Base-by-base conservation (phyloP, 2,797 vertebrate genomes). In the Anisognathus igniventris region DNA sequence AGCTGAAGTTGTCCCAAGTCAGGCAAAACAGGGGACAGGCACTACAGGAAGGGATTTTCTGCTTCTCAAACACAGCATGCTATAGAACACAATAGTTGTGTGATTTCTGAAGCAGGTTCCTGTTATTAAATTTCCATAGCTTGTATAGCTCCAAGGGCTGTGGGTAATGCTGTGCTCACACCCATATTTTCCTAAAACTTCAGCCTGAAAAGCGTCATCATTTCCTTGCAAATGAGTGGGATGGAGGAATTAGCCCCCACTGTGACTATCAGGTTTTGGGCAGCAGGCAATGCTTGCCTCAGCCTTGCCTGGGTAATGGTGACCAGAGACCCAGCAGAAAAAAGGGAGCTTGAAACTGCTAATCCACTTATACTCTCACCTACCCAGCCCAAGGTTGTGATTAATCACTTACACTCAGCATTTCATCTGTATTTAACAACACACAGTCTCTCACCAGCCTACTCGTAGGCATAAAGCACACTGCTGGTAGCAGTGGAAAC, bases 251-350 rank as follows among this genome's bases (percentile, higher is more conserved):
- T 37, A 73, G 64, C 66, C 85, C 79, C 88, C 87, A 50, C n/a
- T 67, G 67, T 18, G 90, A 93, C 58, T 87, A 89, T 76, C 94
- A 84, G 78, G 53, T 96, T 96, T 88, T 94, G 87, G 92, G 78
- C 82, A 95, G 95, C 70, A 94, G 88, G 83, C 79, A 80, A 33
- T 17, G 9, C 14, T 70, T 79, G 51, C 82, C 66, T 90, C 81
- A 89, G 40, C 71, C 44, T 77, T 1, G 68, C 60, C 67, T 91
- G 60, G 87, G 35, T 54, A n/a, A 82, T 68, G 77, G 82, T 53
- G 95, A 93, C 70, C 62, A 86, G 83, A 96, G 50, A 62, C 65
- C 44, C 57, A 66, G 37, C 7, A 19, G 74, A 76, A 86, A 73
- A 80, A 85, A 56, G 8, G 22, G n/a, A 75, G 66, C 24, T 61